phyloP scores from a whole-genome alignment of 1,140 invertebrate genomes.

The Drosophila micromelanica region DNA sequence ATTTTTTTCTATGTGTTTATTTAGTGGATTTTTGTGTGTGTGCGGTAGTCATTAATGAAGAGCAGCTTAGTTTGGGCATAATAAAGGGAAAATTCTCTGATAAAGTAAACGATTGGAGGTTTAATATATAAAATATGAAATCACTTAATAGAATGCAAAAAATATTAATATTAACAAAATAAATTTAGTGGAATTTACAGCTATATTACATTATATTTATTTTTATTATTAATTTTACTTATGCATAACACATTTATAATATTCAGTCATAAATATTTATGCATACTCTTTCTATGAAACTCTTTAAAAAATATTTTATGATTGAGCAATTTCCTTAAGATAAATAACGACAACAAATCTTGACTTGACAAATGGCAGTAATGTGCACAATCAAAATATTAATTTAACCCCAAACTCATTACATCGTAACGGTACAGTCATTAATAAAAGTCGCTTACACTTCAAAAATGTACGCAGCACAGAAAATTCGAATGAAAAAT shows the following conservation, averaged over 20 bases:
- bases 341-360: neutral
- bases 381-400: conserved; percentile 38
- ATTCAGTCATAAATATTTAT: no score
- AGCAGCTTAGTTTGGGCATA: neutral
- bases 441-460: conserved; percentile 61
- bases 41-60: conserved; percentile 11
- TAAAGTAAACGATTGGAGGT: neutral
- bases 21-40: neutral
- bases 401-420: conserved; percentile 56
- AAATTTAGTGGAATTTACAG: no score
- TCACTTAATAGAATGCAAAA: no score
- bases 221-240: no score
- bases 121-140: neutral
- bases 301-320: no score
- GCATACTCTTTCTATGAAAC: no score
- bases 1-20: conserved; percentile 18
- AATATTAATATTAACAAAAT: no score
- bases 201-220: no score
- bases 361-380: conserved; percentile 29
- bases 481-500: conserved; percentile 16
- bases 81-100: neutral
- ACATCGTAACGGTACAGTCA: conserved; percentile 28
- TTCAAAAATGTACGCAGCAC: conserved; percentile 13
- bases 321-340: neutral
- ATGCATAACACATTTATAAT: no score